A percentile compares a stretch with the other conserved stretches of the same genome.
phyloP scores from a whole-genome alignment of 2,888 invertebrate genomes.

The Junonia oenone region DNA sequence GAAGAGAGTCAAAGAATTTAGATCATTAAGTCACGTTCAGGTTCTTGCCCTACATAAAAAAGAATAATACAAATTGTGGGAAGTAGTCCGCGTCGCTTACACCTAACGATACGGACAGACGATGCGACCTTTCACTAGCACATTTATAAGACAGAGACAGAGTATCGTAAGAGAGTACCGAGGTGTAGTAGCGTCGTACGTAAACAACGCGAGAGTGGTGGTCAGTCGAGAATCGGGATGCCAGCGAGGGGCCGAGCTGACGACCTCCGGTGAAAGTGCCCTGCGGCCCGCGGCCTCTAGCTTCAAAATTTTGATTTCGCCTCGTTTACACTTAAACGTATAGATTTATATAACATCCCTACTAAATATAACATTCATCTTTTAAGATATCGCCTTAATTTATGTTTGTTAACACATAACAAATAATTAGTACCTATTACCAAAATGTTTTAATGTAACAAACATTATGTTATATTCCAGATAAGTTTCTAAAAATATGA shows the following conservation, averaged over 20 bases:
- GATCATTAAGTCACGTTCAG: slow-evolving; percentile 46
- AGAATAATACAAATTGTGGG: slow-evolving; percentile 52
- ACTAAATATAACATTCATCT: too few species aligned
- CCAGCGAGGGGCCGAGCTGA: slow-evolving; percentile 51
- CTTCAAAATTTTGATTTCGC: slow-evolving; percentile 36
- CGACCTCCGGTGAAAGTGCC: slow-evolving; percentile 72
- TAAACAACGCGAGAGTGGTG: slow-evolving; percentile 36
- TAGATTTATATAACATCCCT: background rate
- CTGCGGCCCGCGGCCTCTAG: slow-evolving; percentile 39
- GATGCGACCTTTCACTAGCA: slow-evolving; percentile 55
- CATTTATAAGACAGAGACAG: slow-evolving; percentile 49
- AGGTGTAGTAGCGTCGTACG: slow-evolving; percentile 26
- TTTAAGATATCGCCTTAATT: too few species aligned
- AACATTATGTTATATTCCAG: too few species aligned
- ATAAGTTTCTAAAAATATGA: too few species aligned
- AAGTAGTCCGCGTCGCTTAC: slow-evolving; percentile 59
- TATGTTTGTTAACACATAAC: too few species aligned
- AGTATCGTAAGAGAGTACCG: slow-evolving; percentile 26
- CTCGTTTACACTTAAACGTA: slow-evolving; percentile 25
- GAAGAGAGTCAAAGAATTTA: slow-evolving; percentile 27
- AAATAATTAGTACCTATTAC: too few species aligned
- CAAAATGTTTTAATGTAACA: too few species aligned
- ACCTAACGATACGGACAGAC: slow-evolving; percentile 37
- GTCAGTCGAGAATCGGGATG: slow-evolving; percentile 49
- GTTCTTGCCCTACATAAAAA: slow-evolving; percentile 56